A percentile compares a stretch with the other conserved stretches of the same genome.
Conservation (phyloP, 2,888 invertebrate species). For the Dicranocentrus wangi region DNA sequence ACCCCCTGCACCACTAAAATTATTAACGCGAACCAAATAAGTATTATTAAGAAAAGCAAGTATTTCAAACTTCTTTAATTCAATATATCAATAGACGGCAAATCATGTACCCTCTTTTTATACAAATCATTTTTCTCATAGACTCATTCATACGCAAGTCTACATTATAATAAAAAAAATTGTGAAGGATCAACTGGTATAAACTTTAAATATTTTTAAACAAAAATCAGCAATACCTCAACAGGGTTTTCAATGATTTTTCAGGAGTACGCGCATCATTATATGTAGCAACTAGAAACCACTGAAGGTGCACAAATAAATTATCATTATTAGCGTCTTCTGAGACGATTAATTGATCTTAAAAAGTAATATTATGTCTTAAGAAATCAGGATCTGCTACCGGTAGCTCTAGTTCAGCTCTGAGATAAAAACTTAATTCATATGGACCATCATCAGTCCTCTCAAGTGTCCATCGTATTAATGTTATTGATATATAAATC, state of each 20-base stretch:
- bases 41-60: slow-evolving; percentile 52
- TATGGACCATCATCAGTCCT: slow-evolving; percentile 26
- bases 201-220: slow-evolving; percentile 53
- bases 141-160: slow-evolving; percentile 55
- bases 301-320: slow-evolving; percentile 60
- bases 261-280: slow-evolving; percentile 31
- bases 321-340: slow-evolving; percentile 46
- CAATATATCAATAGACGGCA: slow-evolving; percentile 52
- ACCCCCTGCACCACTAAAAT: too few relatives aligned
- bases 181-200: slow-evolving; percentile 61
- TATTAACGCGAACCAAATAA: too few relatives aligned
- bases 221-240: slow-evolving; percentile 59
- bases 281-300: slow-evolving; percentile 49
- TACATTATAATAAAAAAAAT: slow-evolving; percentile 59
- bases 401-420: slow-evolving; percentile 49
- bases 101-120: slow-evolving; percentile 52
- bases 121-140: slow-evolving; percentile 52
- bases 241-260: slow-evolving; percentile 27
- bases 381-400: slow-evolving; percentile 52
- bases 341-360: slow-evolving; percentile 44
- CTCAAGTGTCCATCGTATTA: slow-evolving; percentile 12
- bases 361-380: slow-evolving; percentile 56
- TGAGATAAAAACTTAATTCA: slow-evolving; percentile 50
- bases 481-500: slow-evolving; percentile 22
- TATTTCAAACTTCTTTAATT: slow-evolving; percentile 61